phyloP scores from a whole-genome alignment of 2,888 invertebrate species.

The Ptychoptera albimana region DNA sequence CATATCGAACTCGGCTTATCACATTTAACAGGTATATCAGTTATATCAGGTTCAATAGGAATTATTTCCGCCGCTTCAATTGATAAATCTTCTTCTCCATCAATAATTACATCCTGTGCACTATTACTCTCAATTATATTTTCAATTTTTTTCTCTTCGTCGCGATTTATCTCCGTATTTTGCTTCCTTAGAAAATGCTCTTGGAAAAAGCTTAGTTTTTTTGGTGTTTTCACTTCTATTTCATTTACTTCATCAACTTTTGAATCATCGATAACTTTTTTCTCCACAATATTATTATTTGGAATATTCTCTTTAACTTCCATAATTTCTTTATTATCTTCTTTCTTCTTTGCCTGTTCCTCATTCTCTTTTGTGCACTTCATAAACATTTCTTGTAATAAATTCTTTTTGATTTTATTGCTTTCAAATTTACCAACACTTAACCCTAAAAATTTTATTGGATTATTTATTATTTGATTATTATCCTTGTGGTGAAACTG shows the following conservation, averaged over 20 bases:
- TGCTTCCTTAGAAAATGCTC: too few species aligned
- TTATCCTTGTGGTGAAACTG: conserved; percentile 22
- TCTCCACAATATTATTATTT: background rate
- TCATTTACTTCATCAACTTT: too few species aligned
- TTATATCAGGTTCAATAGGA: background rate
- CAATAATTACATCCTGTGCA: too few species aligned
- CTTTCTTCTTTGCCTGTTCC: conserved; percentile 4
- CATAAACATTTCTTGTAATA: conserved; percentile 41
- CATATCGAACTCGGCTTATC: too few species aligned
- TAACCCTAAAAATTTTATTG: conserved; percentile 56
- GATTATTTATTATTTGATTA: conserved; percentile 28
- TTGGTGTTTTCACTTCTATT: too few species aligned
- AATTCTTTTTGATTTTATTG: conserved; percentile 35
- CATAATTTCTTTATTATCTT: background rate
- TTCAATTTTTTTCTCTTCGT: too few species aligned
- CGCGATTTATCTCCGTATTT: too few species aligned
- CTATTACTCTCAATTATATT: too few species aligned
- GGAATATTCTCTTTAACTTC: background rate
- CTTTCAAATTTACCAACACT: conserved; percentile 62
- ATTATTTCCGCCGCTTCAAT: background rate
- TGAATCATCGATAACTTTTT: too few species aligned
- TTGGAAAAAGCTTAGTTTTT: too few species aligned
- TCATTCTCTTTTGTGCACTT: conserved; percentile 22
- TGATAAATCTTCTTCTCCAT: background rate
- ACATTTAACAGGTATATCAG: background rate